Conservation (phyloP, 1,140 invertebrate species). For the Caerostris extrusa region DNA sequence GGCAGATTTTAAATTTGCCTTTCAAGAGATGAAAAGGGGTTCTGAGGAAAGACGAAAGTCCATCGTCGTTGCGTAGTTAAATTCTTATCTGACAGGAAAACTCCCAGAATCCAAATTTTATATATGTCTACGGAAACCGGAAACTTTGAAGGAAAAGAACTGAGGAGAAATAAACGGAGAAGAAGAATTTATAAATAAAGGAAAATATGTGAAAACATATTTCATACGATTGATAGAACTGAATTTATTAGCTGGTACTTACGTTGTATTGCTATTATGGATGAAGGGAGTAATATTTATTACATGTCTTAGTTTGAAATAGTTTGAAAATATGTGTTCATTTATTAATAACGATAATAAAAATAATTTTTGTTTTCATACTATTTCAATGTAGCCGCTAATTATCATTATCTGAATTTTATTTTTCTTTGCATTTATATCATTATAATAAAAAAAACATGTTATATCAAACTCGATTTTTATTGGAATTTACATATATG, state of each 20-base stretch:
- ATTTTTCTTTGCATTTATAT: too few species aligned
- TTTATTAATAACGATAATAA: too few species aligned
- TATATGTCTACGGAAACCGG: slow-evolving; percentile 34
- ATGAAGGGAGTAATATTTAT: too few species aligned
- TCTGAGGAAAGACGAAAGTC: slow-evolving; percentile 24
- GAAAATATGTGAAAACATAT: not conserved
- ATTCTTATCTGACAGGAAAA: slow-evolving; percentile 51
- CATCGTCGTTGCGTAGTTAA: slow-evolving; percentile 48
- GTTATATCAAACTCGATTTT: too few species aligned
- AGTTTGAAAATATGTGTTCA: too few species aligned
- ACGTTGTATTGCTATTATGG: not conserved
- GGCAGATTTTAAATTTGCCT: slow-evolving; percentile 63
- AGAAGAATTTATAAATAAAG: slow-evolving; percentile 4
- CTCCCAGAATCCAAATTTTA: slow-evolving; percentile 20
- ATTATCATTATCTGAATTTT: too few species aligned
- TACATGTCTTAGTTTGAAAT: too few species aligned
- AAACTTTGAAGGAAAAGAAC: not conserved
- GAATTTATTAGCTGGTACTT: not conserved
- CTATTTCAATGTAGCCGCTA: too few species aligned
- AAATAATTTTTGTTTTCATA: too few species aligned
- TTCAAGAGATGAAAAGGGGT: slow-evolving; percentile 16
- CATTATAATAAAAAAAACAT: too few species aligned
- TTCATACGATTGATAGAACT: not conserved
- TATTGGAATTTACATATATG: too few species aligned
- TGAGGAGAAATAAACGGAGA: not conserved